A percentile compares a stretch with the other conserved stretches of the same genome.
These are phyloP conservation scores for Drosophila quinaria DNA, from an alignment of 2,888 invertebrate genomes.

Conservation along the genomic window DNA sequence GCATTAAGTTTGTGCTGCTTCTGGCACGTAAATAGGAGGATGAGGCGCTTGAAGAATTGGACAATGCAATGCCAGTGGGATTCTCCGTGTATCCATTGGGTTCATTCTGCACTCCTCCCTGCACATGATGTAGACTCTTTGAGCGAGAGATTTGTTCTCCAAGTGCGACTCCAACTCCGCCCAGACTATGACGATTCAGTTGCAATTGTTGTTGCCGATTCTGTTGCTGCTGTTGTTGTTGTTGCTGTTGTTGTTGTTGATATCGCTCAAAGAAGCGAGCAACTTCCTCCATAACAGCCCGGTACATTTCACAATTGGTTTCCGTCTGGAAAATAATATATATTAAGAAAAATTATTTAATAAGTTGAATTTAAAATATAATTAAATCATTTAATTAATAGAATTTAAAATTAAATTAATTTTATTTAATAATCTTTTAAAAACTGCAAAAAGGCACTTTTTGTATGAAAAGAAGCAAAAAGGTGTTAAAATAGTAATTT, in stretches of 20 bases:
- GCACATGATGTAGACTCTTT: constrained; percentile 85
- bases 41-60: constrained; percentile 47
- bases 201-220: constrained; percentile 50
- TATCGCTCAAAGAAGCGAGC: constrained; percentile 89
- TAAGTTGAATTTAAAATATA: too few relatives aligned
- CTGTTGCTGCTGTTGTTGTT: constrained; percentile 50
- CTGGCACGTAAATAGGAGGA: constrained; percentile 80
- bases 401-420: too few relatives aligned
- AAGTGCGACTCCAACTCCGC: constrained; percentile 20
- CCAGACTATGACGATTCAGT: constrained; percentile 53
- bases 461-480: too few relatives aligned
- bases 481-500: too few relatives aligned
- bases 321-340: constrained; percentile 86
- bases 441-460: too few relatives aligned
- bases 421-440: background rate
- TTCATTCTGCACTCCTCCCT: constrained; percentile 64
- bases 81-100: constrained; percentile 47
- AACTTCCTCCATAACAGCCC: constrained; percentile 89
- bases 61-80: constrained; percentile 19
- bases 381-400: too few relatives aligned
- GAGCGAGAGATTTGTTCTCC: constrained; percentile 85
- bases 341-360: too few relatives aligned
- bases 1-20: constrained; percentile 84
- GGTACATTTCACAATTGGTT: constrained; percentile 89
- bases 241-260: constrained; percentile 71